Conservation (phyloP, 2,113 vertebrate species). For the human region GRCh38 chr1:18562501-18563000, state of each 20-base stretch:
- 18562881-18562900: accelerated
- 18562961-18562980: background rate
- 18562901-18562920: background rate
- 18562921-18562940: background rate
- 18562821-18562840: background rate
- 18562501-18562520: too few relatives aligned
- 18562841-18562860: accelerated
- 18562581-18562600: too few relatives aligned
- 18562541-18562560: too few relatives aligned
- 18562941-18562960: background rate
- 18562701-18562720: too few relatives aligned
- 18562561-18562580: too few relatives aligned
- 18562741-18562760: background rate
- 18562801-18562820: background rate
- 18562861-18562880: accelerated
- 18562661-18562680: too few relatives aligned
- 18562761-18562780: background rate
- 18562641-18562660: too few relatives aligned
- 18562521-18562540: too few relatives aligned
- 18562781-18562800: background rate
- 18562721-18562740: too few relatives aligned
- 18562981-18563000: background rate
- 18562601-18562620: too few relatives aligned
- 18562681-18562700: too few relatives aligned
- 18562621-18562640: too few relatives aligned